These are phyloP conservation scores for Carabus problematicus DNA, from an alignment of 2,888 invertebrate genomes.

Conservation along the genomic window DNA sequence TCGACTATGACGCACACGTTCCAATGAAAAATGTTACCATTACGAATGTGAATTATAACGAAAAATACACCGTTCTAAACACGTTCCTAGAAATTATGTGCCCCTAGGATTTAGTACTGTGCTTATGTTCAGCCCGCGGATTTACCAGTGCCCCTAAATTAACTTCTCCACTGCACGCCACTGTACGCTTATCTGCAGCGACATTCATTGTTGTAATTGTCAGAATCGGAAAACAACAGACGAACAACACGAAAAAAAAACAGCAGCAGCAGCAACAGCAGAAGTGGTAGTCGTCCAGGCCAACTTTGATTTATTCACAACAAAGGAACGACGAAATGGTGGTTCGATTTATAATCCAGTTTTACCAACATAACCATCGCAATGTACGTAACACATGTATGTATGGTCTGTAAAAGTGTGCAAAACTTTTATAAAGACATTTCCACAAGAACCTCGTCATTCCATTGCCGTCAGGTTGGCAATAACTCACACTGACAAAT, in stretches of 20 bases:
- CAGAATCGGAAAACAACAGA: slow-evolving; percentile 29
- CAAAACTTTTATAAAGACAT: too few relatives aligned
- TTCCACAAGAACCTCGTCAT: slow-evolving; percentile 8
- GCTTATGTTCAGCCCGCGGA: too few relatives aligned
- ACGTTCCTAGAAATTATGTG: too few relatives aligned
- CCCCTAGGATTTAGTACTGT: too few relatives aligned
- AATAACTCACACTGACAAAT: slow-evolving; percentile 60
- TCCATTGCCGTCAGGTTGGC: slow-evolving; percentile 44
- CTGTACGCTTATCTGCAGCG: slow-evolving; percentile 21
- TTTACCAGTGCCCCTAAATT: too few relatives aligned
- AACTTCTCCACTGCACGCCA: too few relatives aligned
- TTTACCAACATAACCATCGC: not conserved
- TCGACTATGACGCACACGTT: too few relatives aligned
- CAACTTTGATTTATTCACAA: slow-evolving; percentile 40
- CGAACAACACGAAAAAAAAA: slow-evolving; percentile 21
- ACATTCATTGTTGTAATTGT: slow-evolving; percentile 39
- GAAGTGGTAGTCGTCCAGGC: slow-evolving; percentile 17
- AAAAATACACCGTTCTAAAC: too few relatives aligned
- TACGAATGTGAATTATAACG: too few relatives aligned
- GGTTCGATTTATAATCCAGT: slow-evolving; percentile 36
- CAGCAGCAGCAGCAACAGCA: slow-evolving; percentile 10
- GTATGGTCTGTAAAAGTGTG: too few relatives aligned
- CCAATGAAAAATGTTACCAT: too few relatives aligned
- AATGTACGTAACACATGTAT: too few relatives aligned
- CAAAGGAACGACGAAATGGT: slow-evolving; percentile 30